Base-by-base conservation (phyloP, 1,140 invertebrate species). In the Coptotermes formosanus region DNA sequence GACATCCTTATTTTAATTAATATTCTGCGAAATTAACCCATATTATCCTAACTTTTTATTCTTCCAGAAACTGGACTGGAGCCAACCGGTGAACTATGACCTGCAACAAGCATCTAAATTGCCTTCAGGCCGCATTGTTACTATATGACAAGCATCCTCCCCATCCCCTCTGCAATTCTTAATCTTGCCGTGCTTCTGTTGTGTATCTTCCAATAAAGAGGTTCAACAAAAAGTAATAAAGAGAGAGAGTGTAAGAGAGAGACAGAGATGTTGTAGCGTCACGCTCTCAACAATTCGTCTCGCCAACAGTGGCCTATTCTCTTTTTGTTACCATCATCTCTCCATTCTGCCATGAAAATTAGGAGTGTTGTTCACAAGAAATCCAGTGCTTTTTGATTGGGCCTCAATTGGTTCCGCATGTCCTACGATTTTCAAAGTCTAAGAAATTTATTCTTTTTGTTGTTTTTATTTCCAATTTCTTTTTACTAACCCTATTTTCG, bases 141-240 rank as follows among this genome's bases (percentile, higher is more conserved):
- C 64, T 75, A n/a, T 30, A 30, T 75, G 64, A 30, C 64, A 75
- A 16, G 52, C 52, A 55, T 55, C 3, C 52, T 55, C 52, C 52
- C 3, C 19, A 0, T 2, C 52, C 52, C 52, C 19, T 55, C 14
- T 21, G 14, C 64, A 30, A 30, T 75, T 25, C 64, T 75, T n/a
- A 75, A 30, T 75, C 64, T 75, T 30, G 25, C 25, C 64, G 64
- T 75, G 64, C n/a, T 75, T 30, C 64, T 75, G 25, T 75, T 75
- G 64, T 75, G 64, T n/a, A 75, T 30, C 64, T 75, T 75, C 64
- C 64, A 75, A 75, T 75, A 75, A 75, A 75, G 64, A 75, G 64
- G 64, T 75, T 9, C 64, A n/a, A 75, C 64, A 75, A 75, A 59
- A 59, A 59, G 55, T 23, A 59, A 59, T 7, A 59, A 59, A 30